Base-by-base conservation (phyloP, 2,797 vertebrate genomes). In the Pelodytes ibericus region DNA sequence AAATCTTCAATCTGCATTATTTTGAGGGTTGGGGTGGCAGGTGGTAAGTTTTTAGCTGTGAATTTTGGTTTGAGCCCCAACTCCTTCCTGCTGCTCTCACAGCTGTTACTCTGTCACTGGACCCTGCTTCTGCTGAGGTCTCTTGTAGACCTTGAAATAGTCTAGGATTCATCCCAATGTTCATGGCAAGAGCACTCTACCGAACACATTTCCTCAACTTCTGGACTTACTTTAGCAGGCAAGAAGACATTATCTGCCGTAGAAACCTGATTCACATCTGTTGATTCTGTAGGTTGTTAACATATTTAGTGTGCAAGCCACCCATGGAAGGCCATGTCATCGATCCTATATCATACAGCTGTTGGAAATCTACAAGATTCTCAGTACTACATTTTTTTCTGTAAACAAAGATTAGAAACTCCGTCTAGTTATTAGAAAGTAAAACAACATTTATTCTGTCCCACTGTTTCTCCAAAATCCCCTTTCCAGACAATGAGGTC, bases 51-150 rank as follows among this genome's bases (percentile, higher is more conserved):
- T 69, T 70, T 56, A 70, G 25, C 63, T 56, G 63, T 65, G n/a
- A 57, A 56, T 33, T 18, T 11, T 44, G 20, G 51, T 67, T 53
- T 61, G 58, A 58, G 16, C 26, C 9, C 30, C 26, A 56, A 5
- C 26, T 61, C 27, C 8, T 62, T 44, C 30, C 47, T 70, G 66
- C 72, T 74, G 72, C 66, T 63, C 27, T 49, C 25, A 20, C 2
- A 27, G 51, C 36, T 72, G 27, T 9, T 67, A 16, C 47, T 36
- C n/a, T 25, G 44, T 59, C 8, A 1, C 5, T 51, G 8, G n/a
- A 20, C 16, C 41, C 39, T 64, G 30, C 20, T 71, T n/a, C n/a
- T 71, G 11, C n/a, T 53, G 29, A 70, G n/a, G 65, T 24, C 9
- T 22, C 22, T 30, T 29, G 8, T 31, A 61, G 18, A 26, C 6